Evolutionary conservation across 35 echinoderm and acorn worm species (phyloP).

Genomic region (Stichopus chloronotus): DNA sequence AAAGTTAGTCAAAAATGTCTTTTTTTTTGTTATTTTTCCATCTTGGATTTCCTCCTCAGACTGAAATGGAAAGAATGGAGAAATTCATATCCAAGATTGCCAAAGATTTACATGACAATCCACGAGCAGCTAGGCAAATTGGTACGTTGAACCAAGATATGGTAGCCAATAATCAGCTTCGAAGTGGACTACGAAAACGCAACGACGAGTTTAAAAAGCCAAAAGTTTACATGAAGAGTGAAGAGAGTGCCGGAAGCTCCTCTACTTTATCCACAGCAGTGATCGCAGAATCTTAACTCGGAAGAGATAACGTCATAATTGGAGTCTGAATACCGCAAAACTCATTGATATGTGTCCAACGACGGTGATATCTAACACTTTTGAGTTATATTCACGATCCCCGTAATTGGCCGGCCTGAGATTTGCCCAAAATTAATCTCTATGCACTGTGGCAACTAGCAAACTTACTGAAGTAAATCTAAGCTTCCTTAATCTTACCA

Average conservation of each 20-base stretch:
- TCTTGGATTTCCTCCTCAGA: not conserved
- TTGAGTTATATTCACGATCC: too few relatives aligned
- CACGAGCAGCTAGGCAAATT: not conserved
- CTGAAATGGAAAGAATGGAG: slow-evolving; percentile 30
- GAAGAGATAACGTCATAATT: not conserved
- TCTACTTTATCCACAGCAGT: not conserved
- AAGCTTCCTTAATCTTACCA: too few relatives aligned
- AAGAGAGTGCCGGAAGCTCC: not conserved
- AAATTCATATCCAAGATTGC: slow-evolving; percentile 18
- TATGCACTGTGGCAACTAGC: too few relatives aligned
- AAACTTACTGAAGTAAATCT: too few relatives aligned
- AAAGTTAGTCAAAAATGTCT: too few relatives aligned
- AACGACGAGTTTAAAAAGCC: slow-evolving; percentile 8
- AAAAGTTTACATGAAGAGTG: not conserved
- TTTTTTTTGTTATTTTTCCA: not conserved
- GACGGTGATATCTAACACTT: too few relatives aligned
- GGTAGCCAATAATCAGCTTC: not conserved
- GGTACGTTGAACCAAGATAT: not conserved
- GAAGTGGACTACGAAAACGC: not conserved
- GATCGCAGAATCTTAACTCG: not conserved
- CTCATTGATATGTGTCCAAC: too few relatives aligned
- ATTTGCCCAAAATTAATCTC: too few relatives aligned
- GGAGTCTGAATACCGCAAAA: too few relatives aligned
- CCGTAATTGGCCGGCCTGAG: too few relatives aligned
- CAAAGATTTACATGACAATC: not conserved